Base-by-base conservation (phyloP, 1,140 invertebrate species). In the Aphelinus certus region DNA sequence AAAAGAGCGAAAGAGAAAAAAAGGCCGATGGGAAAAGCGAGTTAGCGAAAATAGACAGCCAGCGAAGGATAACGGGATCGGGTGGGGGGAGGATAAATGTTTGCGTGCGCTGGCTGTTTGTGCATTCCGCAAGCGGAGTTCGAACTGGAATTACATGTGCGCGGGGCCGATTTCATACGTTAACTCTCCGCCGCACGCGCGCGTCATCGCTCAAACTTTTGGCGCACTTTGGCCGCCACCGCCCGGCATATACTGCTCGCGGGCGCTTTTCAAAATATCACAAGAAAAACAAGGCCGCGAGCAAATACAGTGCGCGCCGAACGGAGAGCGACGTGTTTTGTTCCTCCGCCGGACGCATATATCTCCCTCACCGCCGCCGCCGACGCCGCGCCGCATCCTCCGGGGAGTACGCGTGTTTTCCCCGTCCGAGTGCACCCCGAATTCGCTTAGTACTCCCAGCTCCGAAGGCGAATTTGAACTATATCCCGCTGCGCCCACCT, bases 191-290 rank as follows among this genome's bases (percentile, higher is more conserved):
- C 26, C 51, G 51, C 51, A 10, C 64, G 5, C 48, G 48, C 48
- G 64, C 49, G 49, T 65, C 63, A 51, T 65, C 63, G 48, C 26
- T 66, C 64, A 55, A 66, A 66, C 64, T 66, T 66, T 66, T 42
- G 49, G 48, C 51, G 26, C 1, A n/a, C 7, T 10, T n/a, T 7
- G 7, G 7, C 57, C 57, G 26, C 26, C 26, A 26, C 26, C 26
- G 26, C 26, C 26, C 26, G 26, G 26, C 26, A 26, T 26, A 26
- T 26, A 26, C 26, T 26, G 26, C 26, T 26, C 26, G 26, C 26
- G 26, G 4, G 3, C 48, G 65, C 26, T 55, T 56, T 67, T 65
- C 63, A 64, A 64, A 64, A 64, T 64, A 57, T 4, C 26, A 46
- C 9, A 64, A 66, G 55, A 47, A 58, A 56, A 67, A 67, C 65